A percentile compares a stretch with the other conserved stretches of the same genome.
phyloP scores from a whole-genome alignment of 2,888 invertebrate species.

The Emmelina monodactyla region DNA sequence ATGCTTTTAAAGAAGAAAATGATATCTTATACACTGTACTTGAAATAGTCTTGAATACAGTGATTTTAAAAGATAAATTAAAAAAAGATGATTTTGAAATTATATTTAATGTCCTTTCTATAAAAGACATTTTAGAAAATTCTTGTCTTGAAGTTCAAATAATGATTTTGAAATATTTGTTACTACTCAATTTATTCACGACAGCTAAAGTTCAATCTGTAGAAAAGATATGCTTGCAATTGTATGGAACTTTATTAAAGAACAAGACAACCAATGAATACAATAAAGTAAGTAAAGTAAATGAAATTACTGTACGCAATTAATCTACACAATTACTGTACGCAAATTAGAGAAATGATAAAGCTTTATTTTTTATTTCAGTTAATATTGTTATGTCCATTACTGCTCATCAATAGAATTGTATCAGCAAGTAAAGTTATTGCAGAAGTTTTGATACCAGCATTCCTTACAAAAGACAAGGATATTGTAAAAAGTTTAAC shows the following conservation, averaged over 20 bases:
- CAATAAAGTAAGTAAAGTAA: constrained; percentile 28
- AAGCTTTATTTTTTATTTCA: constrained; percentile 25
- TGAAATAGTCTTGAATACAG: background rate
- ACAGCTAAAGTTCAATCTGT: too few species aligned
- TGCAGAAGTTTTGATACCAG: constrained; percentile 46
- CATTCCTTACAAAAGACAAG: constrained; percentile 35
- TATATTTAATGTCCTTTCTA: background rate
- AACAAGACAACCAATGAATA: constrained; percentile 23
- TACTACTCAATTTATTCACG: too few species aligned
- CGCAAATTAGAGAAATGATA: too few species aligned
- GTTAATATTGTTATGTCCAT: constrained; percentile 37
- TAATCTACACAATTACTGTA: too few species aligned
- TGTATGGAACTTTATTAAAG: constrained; percentile 28
- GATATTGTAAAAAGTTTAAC: constrained; percentile 31
- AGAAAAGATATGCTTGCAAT: too few species aligned
- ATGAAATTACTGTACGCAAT: too few species aligned
- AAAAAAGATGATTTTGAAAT: background rate
- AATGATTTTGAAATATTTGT: background rate
- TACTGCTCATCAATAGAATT: constrained; percentile 36
- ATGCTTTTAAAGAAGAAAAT: constrained; percentile 20
- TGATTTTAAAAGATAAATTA: background rate
- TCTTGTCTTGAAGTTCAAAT: background rate
- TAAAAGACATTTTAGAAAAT: background rate
- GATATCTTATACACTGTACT: constrained; percentile 3
- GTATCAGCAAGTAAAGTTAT: constrained; percentile 43